These are phyloP conservation scores for Jacana jacana DNA, from an alignment of 2,113 vertebrate species.

Conservation along the genomic window DNA sequence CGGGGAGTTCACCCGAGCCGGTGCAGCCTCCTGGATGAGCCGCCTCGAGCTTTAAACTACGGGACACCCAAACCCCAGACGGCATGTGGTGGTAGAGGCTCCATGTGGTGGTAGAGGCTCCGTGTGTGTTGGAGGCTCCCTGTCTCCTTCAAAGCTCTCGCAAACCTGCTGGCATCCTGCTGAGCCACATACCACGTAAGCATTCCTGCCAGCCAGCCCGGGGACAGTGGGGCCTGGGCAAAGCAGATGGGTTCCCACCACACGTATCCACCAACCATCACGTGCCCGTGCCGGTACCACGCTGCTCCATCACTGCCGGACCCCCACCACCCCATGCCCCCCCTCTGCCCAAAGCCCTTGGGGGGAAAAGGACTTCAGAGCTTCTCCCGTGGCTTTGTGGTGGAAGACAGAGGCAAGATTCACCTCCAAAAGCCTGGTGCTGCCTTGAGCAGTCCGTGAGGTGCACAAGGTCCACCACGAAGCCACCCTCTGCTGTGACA, in stretches of 20 bases:
- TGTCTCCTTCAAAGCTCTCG: not conserved
- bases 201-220: constrained; percentile 1
- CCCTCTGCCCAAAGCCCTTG: not conserved
- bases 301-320: not conserved
- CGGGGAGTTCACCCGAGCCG: fast-evolving
- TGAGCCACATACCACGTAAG: constrained; percentile 34
- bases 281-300: not conserved
- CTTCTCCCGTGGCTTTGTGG: not conserved
- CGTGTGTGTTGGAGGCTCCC: too few relatives aligned
- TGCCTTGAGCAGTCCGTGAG: not conserved
- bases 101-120: too few relatives aligned
- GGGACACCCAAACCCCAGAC: not conserved
- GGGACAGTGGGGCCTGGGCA: not conserved
- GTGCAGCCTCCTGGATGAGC: not conserved
- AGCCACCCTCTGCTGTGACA: not conserved
- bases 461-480: not conserved
- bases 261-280: not conserved
- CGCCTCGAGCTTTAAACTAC: not conserved
- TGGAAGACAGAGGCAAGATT: not conserved
- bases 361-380: not conserved
- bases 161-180: constrained; percentile 34
- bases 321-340: not conserved
- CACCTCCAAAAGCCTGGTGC: not conserved
- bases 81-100: too few relatives aligned
- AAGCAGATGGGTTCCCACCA: not conserved